Evolutionary conservation across 2,113 vertebrate species (phyloP).

Genomic region (Leptobrachium leishanense): DNA sequence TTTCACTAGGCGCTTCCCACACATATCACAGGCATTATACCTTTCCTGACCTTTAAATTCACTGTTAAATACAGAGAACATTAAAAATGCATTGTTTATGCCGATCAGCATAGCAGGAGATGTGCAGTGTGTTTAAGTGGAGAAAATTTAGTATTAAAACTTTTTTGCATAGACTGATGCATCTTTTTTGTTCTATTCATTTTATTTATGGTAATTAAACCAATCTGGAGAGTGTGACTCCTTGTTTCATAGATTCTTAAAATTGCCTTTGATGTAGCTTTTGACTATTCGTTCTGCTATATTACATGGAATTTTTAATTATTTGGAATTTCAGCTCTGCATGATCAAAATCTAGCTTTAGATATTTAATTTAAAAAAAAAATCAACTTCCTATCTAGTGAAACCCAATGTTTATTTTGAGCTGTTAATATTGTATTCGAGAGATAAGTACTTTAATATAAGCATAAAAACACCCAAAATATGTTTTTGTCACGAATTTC

Average conservation of each 20-base stretch:
- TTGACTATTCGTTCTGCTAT: neutral
- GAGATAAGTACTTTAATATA: no score
- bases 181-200: constrained; percentile 24
- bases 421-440: no score
- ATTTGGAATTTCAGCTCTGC: neutral
- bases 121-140: constrained; percentile 16
- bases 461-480: no score
- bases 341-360: neutral
- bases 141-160: constrained; percentile 27
- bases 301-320: neutral
- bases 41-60: constrained; percentile 18
- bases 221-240: constrained; percentile 1
- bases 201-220: constrained; percentile 43
- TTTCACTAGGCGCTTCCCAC: neutral
- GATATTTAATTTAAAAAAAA: neutral
- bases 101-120: constrained; percentile 23
- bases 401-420: no score
- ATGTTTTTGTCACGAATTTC: no score
- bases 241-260: constrained; percentile 29
- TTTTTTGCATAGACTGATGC: constrained; percentile 25
- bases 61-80: constrained; percentile 25
- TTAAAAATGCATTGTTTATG: constrained; percentile 28
- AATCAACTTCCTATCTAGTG: no score
- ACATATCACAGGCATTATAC: constrained; percentile 4
- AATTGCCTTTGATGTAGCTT: constrained; percentile 5